Base-by-base conservation (phyloP, 2,113 vertebrate genomes). In the Sitta europaea region DNA sequence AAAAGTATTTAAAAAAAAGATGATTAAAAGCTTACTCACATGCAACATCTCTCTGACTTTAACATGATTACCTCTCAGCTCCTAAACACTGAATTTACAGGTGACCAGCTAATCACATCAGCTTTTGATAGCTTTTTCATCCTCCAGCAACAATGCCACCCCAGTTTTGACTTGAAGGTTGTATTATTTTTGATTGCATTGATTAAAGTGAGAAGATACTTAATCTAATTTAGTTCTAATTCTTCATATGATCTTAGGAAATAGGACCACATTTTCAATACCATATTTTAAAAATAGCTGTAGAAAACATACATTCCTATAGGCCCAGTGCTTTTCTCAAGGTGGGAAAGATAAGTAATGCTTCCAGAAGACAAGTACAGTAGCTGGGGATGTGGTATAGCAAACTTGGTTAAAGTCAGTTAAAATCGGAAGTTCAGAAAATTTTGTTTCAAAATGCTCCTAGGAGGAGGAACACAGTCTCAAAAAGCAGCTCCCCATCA, bases 21-120 rank as follows among this genome's bases (percentile, higher is more conserved):
- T 1, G 0, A 29, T 86, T 31, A 79, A 42, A 59, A 81, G 15
- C 28, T 74, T 55, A 31, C 15, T 33, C 4, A 12, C 5, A 5
- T 1, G 1, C 6, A n/a, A 16, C 1, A 2, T 19, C 16, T 12
- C 21, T 55, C 59, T 53, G 28, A 79, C 8, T 58, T 43, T 4
- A 58, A 23, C 4, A 47, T 29, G 35, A 66, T 22, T 55, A 62
- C 23, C 21, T 22, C 29, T 75, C 8, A 14, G 33, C 55, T 80
- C 20, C 36, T 75, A 59, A 71, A 43, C 13, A 38, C 0, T 36
- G 28, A 71, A 36, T 51, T 95, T 81, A 18, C 27, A 45, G 40
- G 7, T 27, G 10, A 66, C 25, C 40, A 65, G 50, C 5, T 63
- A 68, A 22, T 36, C 31, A 54, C 14, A 71, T 20, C 31, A 91